Percentiles rank a stretch among this genome's conserved stretches.
Evolutionary conservation across 2,888 invertebrate genomes (phyloP).

Genomic region (Gymnoscelis rufifasciata): DNA sequence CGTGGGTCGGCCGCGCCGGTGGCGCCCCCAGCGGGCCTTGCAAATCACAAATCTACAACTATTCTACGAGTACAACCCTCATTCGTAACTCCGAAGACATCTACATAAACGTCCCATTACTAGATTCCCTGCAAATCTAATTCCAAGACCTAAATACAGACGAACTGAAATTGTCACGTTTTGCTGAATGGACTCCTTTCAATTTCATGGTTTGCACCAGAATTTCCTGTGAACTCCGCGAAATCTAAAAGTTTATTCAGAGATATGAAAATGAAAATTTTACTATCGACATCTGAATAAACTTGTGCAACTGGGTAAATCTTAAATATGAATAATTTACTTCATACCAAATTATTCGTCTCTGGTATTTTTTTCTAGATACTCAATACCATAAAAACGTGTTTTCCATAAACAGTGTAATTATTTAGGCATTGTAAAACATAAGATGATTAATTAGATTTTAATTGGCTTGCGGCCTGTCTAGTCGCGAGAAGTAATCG

Average conservation of each 20-base stretch:
- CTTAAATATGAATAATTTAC: slow-evolving; percentile 18
- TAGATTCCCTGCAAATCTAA: slow-evolving; percentile 50
- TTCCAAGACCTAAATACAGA: slow-evolving; percentile 44
- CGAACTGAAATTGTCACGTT: slow-evolving; percentile 40
- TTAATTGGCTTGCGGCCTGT: slow-evolving; percentile 47
- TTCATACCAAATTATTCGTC: slow-evolving; percentile 1
- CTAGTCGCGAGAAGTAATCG: slow-evolving; percentile 48
- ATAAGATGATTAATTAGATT: slow-evolving; percentile 34
- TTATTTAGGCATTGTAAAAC: slow-evolving; percentile 37
- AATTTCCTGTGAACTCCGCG: slow-evolving; percentile 13
- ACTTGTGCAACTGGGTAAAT: slow-evolving; percentile 19
- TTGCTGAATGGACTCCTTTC: slow-evolving; percentile 27
- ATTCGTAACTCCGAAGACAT: slow-evolving; percentile 63
- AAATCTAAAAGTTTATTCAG: slow-evolving; percentile 11
- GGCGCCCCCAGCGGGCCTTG: background rate
- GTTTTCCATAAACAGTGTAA: slow-evolving; percentile 34
- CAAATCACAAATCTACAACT: slow-evolving; percentile 50
- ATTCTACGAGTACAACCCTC: slow-evolving; percentile 60
- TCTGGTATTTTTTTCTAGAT: no score
- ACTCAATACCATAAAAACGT: slow-evolving; percentile 33
- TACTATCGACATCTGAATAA: slow-evolving; percentile 1
- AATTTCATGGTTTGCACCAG: slow-evolving; percentile 25
- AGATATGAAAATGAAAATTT: background rate
- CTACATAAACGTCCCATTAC: slow-evolving; percentile 66
- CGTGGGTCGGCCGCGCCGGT: slow-evolving; percentile 27